Base-by-base conservation (phyloP, 2,888 invertebrate genomes). In the Agrochola lychnidis region DNA sequence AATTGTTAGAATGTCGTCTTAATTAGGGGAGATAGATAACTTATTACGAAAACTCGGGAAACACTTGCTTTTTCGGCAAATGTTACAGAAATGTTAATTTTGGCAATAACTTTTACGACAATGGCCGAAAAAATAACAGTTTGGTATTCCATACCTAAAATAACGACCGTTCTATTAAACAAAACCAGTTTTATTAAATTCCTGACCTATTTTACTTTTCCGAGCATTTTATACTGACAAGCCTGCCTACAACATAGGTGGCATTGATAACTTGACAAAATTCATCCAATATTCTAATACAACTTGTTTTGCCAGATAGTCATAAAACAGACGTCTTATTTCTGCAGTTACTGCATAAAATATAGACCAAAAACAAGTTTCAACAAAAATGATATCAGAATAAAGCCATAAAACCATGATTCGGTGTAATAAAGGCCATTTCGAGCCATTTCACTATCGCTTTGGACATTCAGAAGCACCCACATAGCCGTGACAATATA, bases 341-440 rank as follows among this genome's bases (percentile, higher is more conserved):
- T 74, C 51, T 69, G 70, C 79, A 68, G 42, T 59, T 45, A 76
- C 63, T 57, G 68, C 45, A 25, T 73, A 76, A 71, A 69, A 69
- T 73, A 73, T 83, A 73, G 61, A 68, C 71, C 62, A 76, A 73
- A 83, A 71, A 76, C 83, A 36, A 25, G 67, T 70, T 76, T 51
- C 4, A 51, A 73, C 61, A 68, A 86, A 84, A 79, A 75, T 74
- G 42, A 77, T 79, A 81, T 57, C 71, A 76, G 69, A 81, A 87
- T 86, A 76, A 84, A 86, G 81, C 57, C 61, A 84, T 87, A 84
- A 87, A 82, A 73, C 82, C 56, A 84, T 82, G 78, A 77, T 76
- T 73, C 73, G 66, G 78, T 75, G 85, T 78, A 73, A 81, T 86
- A 87, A 87, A 87, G 79, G 62, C 76, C 71, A 79, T 73, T 81